Evolutionary conservation across 2,888 invertebrate species (phyloP), one percentile per base, ranked within the genome.

Genomic region (Cylloceria caligata): DNA sequence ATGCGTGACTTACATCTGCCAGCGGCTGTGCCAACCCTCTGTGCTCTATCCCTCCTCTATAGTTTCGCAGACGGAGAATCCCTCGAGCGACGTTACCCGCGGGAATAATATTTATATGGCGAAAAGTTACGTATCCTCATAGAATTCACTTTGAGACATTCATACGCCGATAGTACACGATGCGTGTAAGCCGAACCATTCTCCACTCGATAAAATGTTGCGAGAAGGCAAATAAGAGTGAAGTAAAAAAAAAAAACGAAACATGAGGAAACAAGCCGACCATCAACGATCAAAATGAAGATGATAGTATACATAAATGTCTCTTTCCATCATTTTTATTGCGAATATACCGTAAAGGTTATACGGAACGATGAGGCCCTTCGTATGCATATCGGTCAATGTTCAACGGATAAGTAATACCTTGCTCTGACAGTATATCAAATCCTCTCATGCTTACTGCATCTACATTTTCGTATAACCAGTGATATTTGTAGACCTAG

Each of bases 171-270:
- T 45, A 39, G 68, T 64, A 16, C 21, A 21, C 21, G 11, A 1
- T 24, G 16, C 34, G 62, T 57, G 45, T 9, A 72, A 69, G 30
- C 39, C 55, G 11, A 13, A 68, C 57, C 60, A 73, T 47, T 73
- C 69, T 64, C 27, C n/a, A 47, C 73, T 73, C 74, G 78, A 78
- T 78, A 78, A 78, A 81, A 78, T 55, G 9, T 27, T 69, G 42
- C 45, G 55, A 69, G 42, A 30, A 62, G 52, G 52, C 34, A 65
- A 72, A 64, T 39, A 27, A 55, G 30, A 52, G 16, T 62, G 55
- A 47, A 34, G 45, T 36, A 19, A 27, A 11, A 64, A 19, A 49
- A 72, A 30, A 62, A 64, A 16, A 55, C 9, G n/a, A 55, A 21
- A 1, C 13, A 52, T 36, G 52, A 65, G 42, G 5, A 27, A 68